A percentile compares a stretch with the other conserved stretches of the same genome.
Conservation (phyloP, 92 coral and sea anemone species). For the Phenganax marumi region DNA sequence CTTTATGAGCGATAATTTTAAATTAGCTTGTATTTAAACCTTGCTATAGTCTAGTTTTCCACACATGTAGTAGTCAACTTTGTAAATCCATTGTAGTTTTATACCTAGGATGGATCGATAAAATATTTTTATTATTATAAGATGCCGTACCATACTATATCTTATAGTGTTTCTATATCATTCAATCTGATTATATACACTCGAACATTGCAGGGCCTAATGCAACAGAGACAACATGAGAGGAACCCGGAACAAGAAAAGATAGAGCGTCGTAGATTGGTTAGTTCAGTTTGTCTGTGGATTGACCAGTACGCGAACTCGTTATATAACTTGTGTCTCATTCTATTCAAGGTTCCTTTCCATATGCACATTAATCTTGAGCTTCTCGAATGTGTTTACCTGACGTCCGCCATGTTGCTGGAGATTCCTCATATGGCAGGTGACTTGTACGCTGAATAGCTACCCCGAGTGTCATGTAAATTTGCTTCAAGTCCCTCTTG, state of each 20-base stretch:
- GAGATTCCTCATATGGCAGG: conserved; percentile 97
- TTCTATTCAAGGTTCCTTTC: conserved; percentile 72
- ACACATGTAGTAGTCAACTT: too few species aligned
- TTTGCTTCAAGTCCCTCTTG: background rate
- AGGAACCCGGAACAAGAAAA: conserved; percentile 95
- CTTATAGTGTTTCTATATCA: background rate
- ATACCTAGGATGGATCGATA: too few species aligned
- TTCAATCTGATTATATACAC: background rate
- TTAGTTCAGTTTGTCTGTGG: background rate
- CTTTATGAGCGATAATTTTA: too few species aligned
- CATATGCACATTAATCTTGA: conserved; percentile 98
- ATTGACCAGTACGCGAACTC: background rate
- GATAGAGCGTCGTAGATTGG: conserved; percentile 94
- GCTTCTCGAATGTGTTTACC: conserved; percentile 84
- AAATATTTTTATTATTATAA: background rate
- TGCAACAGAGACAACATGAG: conserved; percentile 97
- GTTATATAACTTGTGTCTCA: background rate
- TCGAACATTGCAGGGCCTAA: conserved; percentile 62
- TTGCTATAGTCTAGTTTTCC: too few species aligned
- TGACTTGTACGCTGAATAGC: conserved; percentile 1
- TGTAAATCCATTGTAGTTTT: too few species aligned
- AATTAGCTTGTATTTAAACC: too few species aligned
- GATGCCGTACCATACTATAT: background rate
- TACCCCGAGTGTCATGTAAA: background rate
- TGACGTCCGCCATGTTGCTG: conserved; percentile 90